Percentiles rank a stretch among this genome's conserved stretches.
Evolutionary conservation across 1,140 invertebrate genomes (phyloP).

Genomic region (Pachypsylla venusta): DNA sequence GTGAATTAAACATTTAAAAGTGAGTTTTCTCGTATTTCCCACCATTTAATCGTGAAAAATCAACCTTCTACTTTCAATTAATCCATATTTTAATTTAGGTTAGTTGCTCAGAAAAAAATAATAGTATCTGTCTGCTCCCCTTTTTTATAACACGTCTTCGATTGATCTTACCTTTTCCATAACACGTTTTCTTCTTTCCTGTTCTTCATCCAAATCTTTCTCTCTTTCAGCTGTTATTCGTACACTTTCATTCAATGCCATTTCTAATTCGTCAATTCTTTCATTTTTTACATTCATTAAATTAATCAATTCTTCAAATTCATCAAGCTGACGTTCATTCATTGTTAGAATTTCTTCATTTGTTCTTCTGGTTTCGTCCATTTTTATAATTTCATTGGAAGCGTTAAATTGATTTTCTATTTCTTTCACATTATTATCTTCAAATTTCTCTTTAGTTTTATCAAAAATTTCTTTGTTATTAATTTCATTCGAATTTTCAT

Average conservation of each 20-base stretch:
- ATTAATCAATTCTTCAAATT: conserved; percentile 36
- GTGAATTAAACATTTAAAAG: neutral
- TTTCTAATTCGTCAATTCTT: conserved; percentile 62
- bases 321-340: conserved; percentile 28
- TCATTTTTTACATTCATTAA: conserved; percentile 34
- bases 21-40: neutral
- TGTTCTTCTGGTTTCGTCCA: conserved; percentile 13
- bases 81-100: neutral
- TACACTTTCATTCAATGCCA: conserved; percentile 53
- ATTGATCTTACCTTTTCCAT: conserved; percentile 41
- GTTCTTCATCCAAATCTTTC: conserved; percentile 42
- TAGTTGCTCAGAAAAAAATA: neutral
- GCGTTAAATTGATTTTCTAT: neutral
- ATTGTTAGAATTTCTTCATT: conserved; percentile 22
- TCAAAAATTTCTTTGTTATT: neutral
- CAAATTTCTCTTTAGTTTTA: neutral
- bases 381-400: neutral
- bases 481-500: neutral
- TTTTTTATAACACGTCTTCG: neutral
- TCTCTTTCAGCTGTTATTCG: conserved; percentile 46
- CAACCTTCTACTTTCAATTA: neutral
- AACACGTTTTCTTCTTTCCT: conserved; percentile 40
- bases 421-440: neutral
- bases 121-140: neutral
- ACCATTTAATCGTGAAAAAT: no score